Evolutionary conservation across 2,113 vertebrate genomes (phyloP).

Genomic region (Oenanthe oenanthe): DNA sequence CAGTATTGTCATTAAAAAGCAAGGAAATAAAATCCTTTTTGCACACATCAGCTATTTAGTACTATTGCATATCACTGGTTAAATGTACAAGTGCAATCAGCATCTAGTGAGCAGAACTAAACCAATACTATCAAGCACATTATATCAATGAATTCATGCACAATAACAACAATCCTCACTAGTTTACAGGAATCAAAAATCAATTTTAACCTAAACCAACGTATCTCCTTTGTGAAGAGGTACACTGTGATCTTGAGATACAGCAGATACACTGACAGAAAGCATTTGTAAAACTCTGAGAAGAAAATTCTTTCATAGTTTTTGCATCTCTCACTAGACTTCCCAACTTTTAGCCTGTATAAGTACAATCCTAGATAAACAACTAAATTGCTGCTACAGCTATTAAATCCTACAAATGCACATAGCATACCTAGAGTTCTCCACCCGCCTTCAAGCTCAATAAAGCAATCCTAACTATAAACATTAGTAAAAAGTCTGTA

Average conservation of each 20-base stretch:
- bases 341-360: neutral
- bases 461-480: neutral
- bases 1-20: neutral
- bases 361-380: neutral
- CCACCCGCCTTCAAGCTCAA: neutral
- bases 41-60: neutral
- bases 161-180: neutral
- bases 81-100: neutral
- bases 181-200: neutral
- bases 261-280: neutral
- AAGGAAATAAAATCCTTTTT: neutral
- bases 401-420: neutral
- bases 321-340: neutral
- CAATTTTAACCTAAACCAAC: neutral
- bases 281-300: neutral
- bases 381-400: neutral
- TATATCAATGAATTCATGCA: neutral
- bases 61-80: accelerated
- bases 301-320: neutral
- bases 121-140: neutral
- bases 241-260: neutral
- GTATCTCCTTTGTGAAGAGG: neutral
- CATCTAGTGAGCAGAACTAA: neutral
- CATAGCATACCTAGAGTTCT: neutral
- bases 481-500: neutral